Percentiles rank a stretch among this genome's conserved stretches.
Conservation (phyloP, 2,797 vertebrate genomes). For the Sarcoramphus papa region DNA sequence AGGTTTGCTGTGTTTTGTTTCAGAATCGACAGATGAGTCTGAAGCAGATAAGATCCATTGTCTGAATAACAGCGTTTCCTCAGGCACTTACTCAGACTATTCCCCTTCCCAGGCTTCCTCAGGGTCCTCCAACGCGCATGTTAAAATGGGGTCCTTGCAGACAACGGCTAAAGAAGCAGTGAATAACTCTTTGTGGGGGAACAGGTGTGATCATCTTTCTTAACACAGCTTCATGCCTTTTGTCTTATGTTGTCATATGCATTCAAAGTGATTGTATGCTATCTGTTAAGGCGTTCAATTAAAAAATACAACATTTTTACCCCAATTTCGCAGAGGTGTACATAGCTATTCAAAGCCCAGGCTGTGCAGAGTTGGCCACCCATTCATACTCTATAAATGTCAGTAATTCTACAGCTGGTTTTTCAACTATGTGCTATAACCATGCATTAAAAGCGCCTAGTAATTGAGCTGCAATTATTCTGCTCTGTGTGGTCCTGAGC, state of each 20-base stretch:
- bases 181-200: conserved; percentile 95
- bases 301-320: rapidly evolving
- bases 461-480: background rate
- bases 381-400: rapidly evolving
- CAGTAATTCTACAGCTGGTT: background rate
- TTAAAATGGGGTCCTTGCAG: conserved; percentile 87
- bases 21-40: conserved; percentile 97
- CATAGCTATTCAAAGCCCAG: background rate
- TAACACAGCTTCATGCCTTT: background rate
- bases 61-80: conserved; percentile 98
- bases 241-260: rapidly evolving
- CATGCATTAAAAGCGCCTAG: background rate
- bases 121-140: conserved; percentile 91
- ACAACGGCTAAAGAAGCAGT: conserved; percentile 89
- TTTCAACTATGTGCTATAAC: background rate
- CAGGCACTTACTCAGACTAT: conserved; percentile 99
- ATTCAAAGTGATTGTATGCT: background rate
- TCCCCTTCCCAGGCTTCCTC: conserved; percentile 98
- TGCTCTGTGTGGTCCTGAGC: background rate
- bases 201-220: conserved; percentile 83
- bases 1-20: conserved; percentile 64
- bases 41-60: conserved; percentile 97
- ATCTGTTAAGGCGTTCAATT: background rate
- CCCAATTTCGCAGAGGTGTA: background rate
- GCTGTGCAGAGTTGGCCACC: background rate